Conservation (phyloP, 1,140 invertebrate genomes). For the Drosophila nikananu region DNA sequence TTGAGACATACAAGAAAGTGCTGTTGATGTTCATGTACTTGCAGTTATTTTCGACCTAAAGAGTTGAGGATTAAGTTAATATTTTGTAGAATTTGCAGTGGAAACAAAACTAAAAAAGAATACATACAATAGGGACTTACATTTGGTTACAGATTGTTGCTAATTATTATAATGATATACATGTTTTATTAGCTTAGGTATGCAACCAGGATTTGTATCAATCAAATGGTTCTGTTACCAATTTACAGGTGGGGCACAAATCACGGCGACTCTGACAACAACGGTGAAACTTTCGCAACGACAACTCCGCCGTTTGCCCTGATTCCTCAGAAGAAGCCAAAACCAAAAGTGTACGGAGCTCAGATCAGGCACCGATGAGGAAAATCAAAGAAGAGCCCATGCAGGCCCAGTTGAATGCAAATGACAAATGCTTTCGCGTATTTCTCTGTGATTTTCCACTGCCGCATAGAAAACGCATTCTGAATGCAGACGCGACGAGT, state of each 20-base stretch:
- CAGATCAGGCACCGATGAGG: conserved; percentile 12
- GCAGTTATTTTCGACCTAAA: background rate
- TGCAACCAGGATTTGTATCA: conserved; percentile 66
- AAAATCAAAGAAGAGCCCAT: conserved; percentile 47
- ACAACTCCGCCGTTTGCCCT: conserved; percentile 60
- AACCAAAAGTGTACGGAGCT: conserved; percentile 1
- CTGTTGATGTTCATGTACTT: conserved; percentile 1
- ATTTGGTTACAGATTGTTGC: too few relatives aligned
- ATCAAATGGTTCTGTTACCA: conserved; percentile 33
- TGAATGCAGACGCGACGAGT: conserved; percentile 49
- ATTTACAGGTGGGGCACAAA: conserved; percentile 53
- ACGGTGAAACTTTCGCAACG: conserved; percentile 69
- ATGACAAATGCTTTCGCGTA: conserved; percentile 48
- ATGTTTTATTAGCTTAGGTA: background rate
- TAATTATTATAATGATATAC: background rate
- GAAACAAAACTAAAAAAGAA: background rate
- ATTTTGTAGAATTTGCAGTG: background rate
- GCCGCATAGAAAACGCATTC: conserved; percentile 51
- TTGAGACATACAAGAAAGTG: conserved; percentile 19
- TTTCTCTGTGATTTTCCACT: conserved; percentile 49
- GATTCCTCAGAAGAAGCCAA: conserved; percentile 54
- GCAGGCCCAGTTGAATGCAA: conserved; percentile 47
- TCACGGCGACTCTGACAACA: conserved; percentile 56
- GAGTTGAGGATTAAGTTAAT: conserved; percentile 1
- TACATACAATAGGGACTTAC: too few relatives aligned